Percentiles rank a stretch among this genome's conserved stretches.
phyloP scores from a whole-genome alignment of 2,888 invertebrate species.

The Mimachlamys varia region DNA sequence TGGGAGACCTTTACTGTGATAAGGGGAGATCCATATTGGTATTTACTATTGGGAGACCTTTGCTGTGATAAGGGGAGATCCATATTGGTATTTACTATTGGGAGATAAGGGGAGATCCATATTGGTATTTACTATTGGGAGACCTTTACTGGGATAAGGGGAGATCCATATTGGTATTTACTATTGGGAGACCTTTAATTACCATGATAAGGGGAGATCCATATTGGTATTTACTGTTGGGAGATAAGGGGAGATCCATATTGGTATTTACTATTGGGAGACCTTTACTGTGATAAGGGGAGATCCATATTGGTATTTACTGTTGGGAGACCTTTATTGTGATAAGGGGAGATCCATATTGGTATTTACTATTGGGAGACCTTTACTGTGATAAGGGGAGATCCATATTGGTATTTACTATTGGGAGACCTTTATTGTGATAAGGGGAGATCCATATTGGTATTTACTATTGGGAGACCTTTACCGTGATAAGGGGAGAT shows the following conservation, averaged over 20 bases:
- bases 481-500: not conserved
- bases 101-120: too few relatives aligned
- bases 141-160: not conserved
- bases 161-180: not conserved
- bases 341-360: not conserved
- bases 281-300: not conserved
- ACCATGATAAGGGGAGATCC: not conserved
- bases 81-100: constrained; percentile 3
- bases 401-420: constrained; percentile 4
- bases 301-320: constrained; percentile 3
- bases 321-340: not conserved
- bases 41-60: constrained; percentile 4
- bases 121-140: constrained; percentile 1
- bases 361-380: constrained; percentile 4
- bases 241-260: too few relatives aligned
- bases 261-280: constrained; percentile 4
- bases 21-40: not conserved
- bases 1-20: not conserved
- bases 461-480: constrained; percentile 4
- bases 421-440: not conserved
- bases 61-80: not conserved
- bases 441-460: not conserved
- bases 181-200: not conserved
- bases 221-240: not conserved
- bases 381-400: not conserved